Base-by-base conservation (phyloP, 2,888 invertebrate genomes). In the Drosophila villosipedis region DNA sequence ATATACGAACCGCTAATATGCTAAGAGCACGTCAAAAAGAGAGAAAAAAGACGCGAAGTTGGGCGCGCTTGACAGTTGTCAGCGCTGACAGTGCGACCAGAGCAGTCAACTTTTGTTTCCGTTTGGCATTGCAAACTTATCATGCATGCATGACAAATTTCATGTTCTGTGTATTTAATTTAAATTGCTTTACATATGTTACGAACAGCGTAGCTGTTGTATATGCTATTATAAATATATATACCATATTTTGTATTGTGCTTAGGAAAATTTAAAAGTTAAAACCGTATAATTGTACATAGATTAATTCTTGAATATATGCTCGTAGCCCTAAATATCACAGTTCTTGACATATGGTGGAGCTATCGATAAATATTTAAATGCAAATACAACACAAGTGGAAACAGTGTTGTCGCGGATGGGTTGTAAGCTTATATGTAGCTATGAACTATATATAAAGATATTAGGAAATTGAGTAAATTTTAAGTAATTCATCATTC, bases 21-120 rank as follows among this genome's bases (percentile, higher is more conserved):
- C 84, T 84, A 88, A 84, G 89, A 88, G 91, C 91, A 92, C 91
- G 91, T 91, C 91, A 92, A 92, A 92, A 91, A 92, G 92, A 92
- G 92, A 91, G 91, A 87, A 82, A 82, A 79, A 69, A 67, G 77
- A 63, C 59, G 67, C 63, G 89, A 92, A 92, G 91, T 92, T 91
- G 86, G 91, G 67, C 53, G 80, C 81, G 69, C 60, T 84, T 76
- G 65, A 53, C 61, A 70, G 10, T 63, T 71, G 58, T 57, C 70
- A 57, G 59, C n/a, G 61, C n/a, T 71, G 80, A 39, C 63, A 81
- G 35, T 37, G 16, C 14, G 9, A 57, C 12, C 73, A 80, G 68
- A 59, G 58, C 71, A 77, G 65, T 57, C 81, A 90, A 81, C 47
- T 68, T 50, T 41, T 49, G 68, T 12, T 80, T 80, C 80, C 80